A percentile compares a stretch with the other conserved stretches of the same genome.
These are phyloP conservation scores for Syngnathus scovelli DNA, from an alignment of 2,113 vertebrate species.

Conservation along the genomic window DNA sequence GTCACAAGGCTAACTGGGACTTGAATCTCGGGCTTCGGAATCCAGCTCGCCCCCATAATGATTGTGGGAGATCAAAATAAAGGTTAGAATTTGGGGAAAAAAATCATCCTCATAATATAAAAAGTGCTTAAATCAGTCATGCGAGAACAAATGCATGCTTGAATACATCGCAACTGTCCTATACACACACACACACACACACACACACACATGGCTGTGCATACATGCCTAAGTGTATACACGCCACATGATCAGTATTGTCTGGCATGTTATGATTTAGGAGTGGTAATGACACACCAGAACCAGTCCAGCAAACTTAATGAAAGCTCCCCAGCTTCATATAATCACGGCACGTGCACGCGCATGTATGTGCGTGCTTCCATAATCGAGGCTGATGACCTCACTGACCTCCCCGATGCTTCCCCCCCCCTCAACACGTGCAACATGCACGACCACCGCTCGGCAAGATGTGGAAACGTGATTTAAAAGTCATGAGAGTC, in stretches of 20 bases:
- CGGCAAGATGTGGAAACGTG: neutral
- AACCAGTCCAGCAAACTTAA: conserved; percentile 48
- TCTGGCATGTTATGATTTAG: conserved; percentile 45
- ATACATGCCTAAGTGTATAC: conserved; percentile 49
- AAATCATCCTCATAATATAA: no score
- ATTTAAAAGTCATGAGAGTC: neutral
- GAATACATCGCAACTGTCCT: conserved; percentile 31
- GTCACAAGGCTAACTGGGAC: neutral
- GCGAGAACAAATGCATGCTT: conserved; percentile 30
- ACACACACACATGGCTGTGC: conserved; percentile 7
- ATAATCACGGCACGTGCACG: conserved; percentile 3
- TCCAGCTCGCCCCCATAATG: no score
- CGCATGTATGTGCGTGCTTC: conserved; percentile 1
- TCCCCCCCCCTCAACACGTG: neutral
- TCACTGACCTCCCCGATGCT: neutral
- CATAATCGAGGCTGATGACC: conserved; percentile 7
- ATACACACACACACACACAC: conserved; percentile 17
- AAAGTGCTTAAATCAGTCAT: conserved; percentile 15
- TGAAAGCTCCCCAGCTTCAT: conserved; percentile 37
- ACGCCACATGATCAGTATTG: conserved; percentile 27
- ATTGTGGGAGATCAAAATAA: no score
- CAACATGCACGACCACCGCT: neutral
- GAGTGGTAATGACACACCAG: conserved; percentile 57
- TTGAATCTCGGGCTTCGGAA: neutral
- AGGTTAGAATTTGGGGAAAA: no score